Evolutionary conservation across 2,888 invertebrate genomes (phyloP).

Genomic region (Megalurothrips usitatus): DNA sequence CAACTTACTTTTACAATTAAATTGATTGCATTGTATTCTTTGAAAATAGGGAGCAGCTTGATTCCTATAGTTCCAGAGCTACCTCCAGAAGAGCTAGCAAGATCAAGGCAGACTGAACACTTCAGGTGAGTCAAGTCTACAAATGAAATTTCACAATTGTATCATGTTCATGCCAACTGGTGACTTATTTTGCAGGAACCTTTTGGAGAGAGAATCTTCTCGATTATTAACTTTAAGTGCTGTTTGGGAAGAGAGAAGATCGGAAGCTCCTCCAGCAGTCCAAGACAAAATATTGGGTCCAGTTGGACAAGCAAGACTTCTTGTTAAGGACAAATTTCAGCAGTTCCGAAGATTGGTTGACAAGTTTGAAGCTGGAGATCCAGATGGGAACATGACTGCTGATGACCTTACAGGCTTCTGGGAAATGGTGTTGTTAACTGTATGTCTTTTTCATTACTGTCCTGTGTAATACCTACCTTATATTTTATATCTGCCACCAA

Average conservation of each 20-base stretch:
- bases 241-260: constrained; percentile 53
- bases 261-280: constrained; percentile 51
- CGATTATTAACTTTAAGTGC: constrained; percentile 53
- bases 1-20: neutral
- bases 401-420: constrained; percentile 80
- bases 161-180: constrained; percentile 35
- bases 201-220: constrained; percentile 52
- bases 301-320: constrained; percentile 70
- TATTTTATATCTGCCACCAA: constrained; percentile 20
- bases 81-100: constrained; percentile 39
- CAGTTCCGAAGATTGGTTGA: constrained; percentile 63
- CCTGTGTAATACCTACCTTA: neutral
- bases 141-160: constrained; percentile 40
- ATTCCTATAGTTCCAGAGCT: neutral
- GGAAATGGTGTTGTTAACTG: constrained; percentile 61
- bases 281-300: constrained; percentile 61
- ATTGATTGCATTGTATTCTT: neutral
- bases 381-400: constrained; percentile 54
- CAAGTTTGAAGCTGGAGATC: constrained; percentile 48
- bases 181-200: constrained; percentile 45
- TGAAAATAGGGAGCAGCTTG: constrained; percentile 8
- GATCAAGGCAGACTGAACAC: constrained; percentile 38
- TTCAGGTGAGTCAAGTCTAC: constrained; percentile 30
- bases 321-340: constrained; percentile 69
- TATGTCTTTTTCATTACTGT: neutral